Evolutionary conservation across 2,888 invertebrate genomes (phyloP).

Genomic region (Steinernema carpocapsae): DNA sequence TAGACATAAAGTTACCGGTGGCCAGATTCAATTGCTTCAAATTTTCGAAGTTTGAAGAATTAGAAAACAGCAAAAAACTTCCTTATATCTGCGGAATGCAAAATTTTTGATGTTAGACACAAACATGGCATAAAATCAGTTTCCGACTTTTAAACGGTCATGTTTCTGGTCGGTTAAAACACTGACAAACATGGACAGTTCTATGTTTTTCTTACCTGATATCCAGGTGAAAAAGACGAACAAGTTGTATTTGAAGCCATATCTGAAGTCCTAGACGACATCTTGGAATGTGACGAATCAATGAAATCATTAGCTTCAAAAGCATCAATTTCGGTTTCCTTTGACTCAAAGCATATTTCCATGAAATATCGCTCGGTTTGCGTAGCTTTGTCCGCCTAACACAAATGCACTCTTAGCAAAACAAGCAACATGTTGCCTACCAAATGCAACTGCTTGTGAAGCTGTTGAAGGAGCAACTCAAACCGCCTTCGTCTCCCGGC

Average conservation of each 20-base stretch:
- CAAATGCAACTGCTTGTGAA: conserved; percentile 9
- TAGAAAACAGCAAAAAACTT: no score
- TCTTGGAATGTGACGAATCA: not conserved
- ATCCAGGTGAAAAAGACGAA: conserved; percentile 4
- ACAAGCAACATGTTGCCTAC: not conserved
- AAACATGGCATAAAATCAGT: no score
- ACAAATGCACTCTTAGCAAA: conserved; percentile 25
- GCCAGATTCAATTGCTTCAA: not conserved
- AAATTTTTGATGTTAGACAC: no score
- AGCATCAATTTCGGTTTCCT: conserved; percentile 12
- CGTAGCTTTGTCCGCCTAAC: conserved; percentile 42
- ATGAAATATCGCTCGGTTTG: conserved; percentile 46
- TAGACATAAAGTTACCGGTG: not conserved
- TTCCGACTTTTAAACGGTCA: not conserved
- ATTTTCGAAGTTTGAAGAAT: no score
- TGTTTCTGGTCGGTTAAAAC: not conserved
- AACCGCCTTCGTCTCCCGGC: conserved; percentile 6
- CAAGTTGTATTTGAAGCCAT: conserved; percentile 14
- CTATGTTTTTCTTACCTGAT: no score
- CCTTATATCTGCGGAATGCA: no score
- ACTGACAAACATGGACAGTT: not conserved
- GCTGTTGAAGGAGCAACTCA: conserved; percentile 21
- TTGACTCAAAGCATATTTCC: conserved; percentile 26
- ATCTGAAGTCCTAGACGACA: conserved; percentile 18
- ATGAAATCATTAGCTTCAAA: conserved; percentile 1